Evolutionary conservation across 1,140 invertebrate species (phyloP), one percentile per base, ranked within the genome.

Genomic region (Acarapis woodi): DNA sequence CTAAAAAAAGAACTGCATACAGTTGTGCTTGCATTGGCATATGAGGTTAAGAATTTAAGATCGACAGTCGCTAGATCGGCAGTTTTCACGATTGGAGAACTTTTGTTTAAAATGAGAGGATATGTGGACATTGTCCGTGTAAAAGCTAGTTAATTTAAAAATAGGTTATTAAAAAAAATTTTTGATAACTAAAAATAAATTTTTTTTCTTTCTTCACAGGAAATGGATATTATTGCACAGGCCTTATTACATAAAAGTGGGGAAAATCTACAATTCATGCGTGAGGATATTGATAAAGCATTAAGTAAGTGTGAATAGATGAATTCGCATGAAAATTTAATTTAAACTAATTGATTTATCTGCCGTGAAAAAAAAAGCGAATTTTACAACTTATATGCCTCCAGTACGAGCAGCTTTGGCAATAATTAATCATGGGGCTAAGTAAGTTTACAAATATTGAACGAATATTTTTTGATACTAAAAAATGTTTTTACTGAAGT

Each of bases 191-290:
- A 15, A 23, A 38, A 18, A n/a, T 1, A 16, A 15, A 24, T 33
- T 31, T 26, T 33, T 46, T 25, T 39, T 45, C 30, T 40, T 48
- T 49, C 2, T 35, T 16, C 1, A 35, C 50, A 78, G 59, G 83
- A 93, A 53, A 53, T 79, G 15, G 85, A 93, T 48, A 75, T 80
- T 45, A 64, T 82, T 38, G 67, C 69, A 0, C 65, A 63, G 16
- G 66, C 72, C 5, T 53, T 94, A 19, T 56, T 94, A 14, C 69
- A 76, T 42, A 70, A 82, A 46, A 76, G 75, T 26, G 76, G 77
- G 0, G 85, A 93, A 50, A 87, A 78, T 2, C 88, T 87, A 53
- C 70, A 71, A 46, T 94, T 93, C 51, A 61, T 93, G 19, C 61
- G 80, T 26, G 72, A 70, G 14, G 83, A 90, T 53, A 71, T 77